phyloP scores from a whole-genome alignment of 2,888 invertebrate species.

The Celastrina argiolus region DNA sequence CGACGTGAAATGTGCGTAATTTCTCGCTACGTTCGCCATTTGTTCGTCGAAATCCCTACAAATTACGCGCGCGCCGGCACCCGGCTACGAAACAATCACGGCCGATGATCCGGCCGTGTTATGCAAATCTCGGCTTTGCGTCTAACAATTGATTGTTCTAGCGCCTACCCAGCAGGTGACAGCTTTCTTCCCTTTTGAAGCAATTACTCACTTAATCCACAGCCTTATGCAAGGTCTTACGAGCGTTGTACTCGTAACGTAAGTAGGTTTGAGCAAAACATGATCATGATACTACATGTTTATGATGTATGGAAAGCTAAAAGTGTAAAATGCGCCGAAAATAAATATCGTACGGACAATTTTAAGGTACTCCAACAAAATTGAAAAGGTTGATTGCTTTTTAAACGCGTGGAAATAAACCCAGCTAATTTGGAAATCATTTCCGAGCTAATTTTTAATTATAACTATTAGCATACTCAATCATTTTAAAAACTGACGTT shows the following conservation, averaged over 20 bases:
- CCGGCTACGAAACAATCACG: constrained; percentile 68
- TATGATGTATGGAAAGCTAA: background rate
- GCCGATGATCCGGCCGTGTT: constrained; percentile 66
- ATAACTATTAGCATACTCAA: too few species aligned
- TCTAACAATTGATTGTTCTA: constrained; percentile 57
- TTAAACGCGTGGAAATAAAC: background rate
- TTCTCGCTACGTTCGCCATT: constrained; percentile 48
- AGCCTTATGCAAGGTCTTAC: background rate
- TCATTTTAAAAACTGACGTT: too few species aligned
- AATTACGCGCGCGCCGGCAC: constrained; percentile 65
- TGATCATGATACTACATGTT: background rate
- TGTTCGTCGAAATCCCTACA: constrained; percentile 65
- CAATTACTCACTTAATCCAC: background rate
- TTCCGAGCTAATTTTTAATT: too few species aligned
- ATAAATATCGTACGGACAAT: background rate
- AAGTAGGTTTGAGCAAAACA: too few species aligned
- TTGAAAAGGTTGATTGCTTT: background rate
- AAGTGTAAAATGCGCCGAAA: too few species aligned
- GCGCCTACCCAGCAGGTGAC: constrained; percentile 44
- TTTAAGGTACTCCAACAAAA: background rate
- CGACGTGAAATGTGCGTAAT: constrained; percentile 30
- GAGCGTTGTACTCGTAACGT: too few species aligned
- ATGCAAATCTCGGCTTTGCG: constrained; percentile 69
- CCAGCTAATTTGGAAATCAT: too few species aligned
- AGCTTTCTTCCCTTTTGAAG: constrained; percentile 1